phyloP scores from a whole-genome alignment of 2,888 invertebrate genomes.

The Zeuzera pyrina region DNA sequence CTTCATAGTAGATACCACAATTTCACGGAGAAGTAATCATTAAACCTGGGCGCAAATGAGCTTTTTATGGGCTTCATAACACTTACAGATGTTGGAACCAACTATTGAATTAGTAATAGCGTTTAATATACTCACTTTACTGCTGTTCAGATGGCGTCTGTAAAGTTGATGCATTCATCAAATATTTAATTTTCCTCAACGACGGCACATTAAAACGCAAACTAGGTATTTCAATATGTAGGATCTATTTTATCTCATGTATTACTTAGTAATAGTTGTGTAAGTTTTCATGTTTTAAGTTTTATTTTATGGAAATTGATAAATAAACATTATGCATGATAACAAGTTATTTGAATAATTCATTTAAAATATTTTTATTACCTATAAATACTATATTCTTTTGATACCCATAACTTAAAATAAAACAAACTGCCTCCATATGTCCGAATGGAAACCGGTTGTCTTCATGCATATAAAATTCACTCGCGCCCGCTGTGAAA shows the following conservation, averaged over 20 bases:
- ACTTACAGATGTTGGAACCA: conserved; percentile 49
- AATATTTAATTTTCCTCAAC: conserved; percentile 37
- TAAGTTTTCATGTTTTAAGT: too few species aligned
- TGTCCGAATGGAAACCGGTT: conserved; percentile 47
- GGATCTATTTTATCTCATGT: not conserved
- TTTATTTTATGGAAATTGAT: too few species aligned
- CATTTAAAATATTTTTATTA: too few species aligned
- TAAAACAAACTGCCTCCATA: conserved; percentile 32
- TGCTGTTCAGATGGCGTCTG: conserved; percentile 31
- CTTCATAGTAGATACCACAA: conserved; percentile 23
- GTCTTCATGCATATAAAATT: conserved; percentile 58
- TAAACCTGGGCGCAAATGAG: conserved; percentile 49
- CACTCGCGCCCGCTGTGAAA: conserved; percentile 44
- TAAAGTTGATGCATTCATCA: conserved; percentile 37
- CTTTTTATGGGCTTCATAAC: conserved; percentile 54
- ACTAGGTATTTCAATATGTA: conserved; percentile 4
- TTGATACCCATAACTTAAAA: too few species aligned
- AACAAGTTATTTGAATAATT: too few species aligned
- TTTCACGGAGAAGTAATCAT: conserved; percentile 36
- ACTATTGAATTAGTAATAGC: conserved; percentile 58
- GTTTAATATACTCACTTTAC: conserved; percentile 49
- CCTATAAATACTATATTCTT: too few species aligned
- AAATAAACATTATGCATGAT: too few species aligned
- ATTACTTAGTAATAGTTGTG: too few species aligned
- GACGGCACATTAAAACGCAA: conserved; percentile 13